Evolutionary conservation across 1,140 invertebrate genomes (phyloP).

Genomic region (Druon quercuslanigerum): DNA sequence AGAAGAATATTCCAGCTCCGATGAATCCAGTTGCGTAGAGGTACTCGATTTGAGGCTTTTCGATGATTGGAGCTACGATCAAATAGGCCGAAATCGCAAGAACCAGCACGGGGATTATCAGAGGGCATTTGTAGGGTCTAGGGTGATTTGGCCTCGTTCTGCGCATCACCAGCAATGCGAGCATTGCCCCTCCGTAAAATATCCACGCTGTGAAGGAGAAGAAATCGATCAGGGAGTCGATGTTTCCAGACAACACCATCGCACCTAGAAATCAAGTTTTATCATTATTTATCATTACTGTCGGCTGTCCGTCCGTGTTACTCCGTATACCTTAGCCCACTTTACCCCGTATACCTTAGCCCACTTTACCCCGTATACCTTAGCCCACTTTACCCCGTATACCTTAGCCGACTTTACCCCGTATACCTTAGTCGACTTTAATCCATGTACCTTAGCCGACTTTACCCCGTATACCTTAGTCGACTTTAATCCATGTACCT

Average conservation of each 20-base stretch:
- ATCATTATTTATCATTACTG: too few relatives aligned
- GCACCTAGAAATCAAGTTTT: conserved; percentile 76
- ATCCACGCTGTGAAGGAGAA: conserved; percentile 97
- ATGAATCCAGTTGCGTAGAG: conserved; percentile 94
- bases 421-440: too few relatives aligned
- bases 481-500: too few relatives aligned
- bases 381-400: too few relatives aligned
- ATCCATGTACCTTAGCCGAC: too few relatives aligned
- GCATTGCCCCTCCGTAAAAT: conserved; percentile 93
- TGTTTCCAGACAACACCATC: conserved; percentile 93
- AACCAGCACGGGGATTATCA: conserved; percentile 92
- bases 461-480: too few relatives aligned
- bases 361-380: too few relatives aligned
- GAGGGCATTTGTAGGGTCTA: conserved; percentile 92
- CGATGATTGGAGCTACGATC: conserved; percentile 94
- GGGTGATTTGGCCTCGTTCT: conserved; percentile 91
- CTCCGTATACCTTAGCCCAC: too few relatives aligned
- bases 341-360: too few relatives aligned
- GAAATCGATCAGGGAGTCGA: conserved; percentile 94
- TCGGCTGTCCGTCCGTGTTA: too few relatives aligned
- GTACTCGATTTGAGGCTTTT: conserved; percentile 93
- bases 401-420: too few relatives aligned
- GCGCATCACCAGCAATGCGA: conserved; percentile 91
- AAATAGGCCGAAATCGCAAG: conserved; percentile 92
- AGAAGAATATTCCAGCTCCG: conserved; percentile 90